Evolutionary conservation across 1,140 invertebrate genomes (phyloP), one percentile per base, ranked within the genome.

Genomic region (Musca domestica): DNA sequence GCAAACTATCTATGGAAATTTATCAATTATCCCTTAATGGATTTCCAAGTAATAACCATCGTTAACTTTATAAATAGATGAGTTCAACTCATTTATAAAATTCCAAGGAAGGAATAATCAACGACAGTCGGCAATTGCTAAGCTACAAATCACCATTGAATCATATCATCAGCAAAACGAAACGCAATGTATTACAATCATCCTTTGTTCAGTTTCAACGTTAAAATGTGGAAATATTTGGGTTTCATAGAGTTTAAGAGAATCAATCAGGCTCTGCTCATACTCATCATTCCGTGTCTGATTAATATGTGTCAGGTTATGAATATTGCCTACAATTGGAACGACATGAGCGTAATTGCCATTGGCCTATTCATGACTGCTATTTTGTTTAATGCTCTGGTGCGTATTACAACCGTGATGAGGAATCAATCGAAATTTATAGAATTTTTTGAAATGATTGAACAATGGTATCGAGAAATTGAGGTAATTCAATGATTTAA

Each of bases 321-420:
- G n/a, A 19, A 68, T 64, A 12, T 64, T 22, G 15, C 27, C 9
- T 47, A 17, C 7, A 52, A 51, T 63, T 64, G 23, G 41, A 2
- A 58, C 9, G 27, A 68, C 41, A 7, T 68, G 17, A 47, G 22
- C 22, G 27, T 41, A 2, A 5, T 68, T 9, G 41, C 64, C 20
- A 27, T 68, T 23, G 41, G 67, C 19, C 30, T 64, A 15, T 68
- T 68, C 23, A 64, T 68, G 67, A 51, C 47, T 3, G 58, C 46
- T 17, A 68, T 68, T 20, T 14, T 68, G 17, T 52, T 22, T 19
- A 68, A 68, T 54, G 49, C 67, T 14, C 30, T 68, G 0, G 23
- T 68, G 9, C 67, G 67, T 15, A 49, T 51, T 17, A 3, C 52
- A 15, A 17, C 27, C 15, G 58, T 68, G 3, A 25, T 34, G 23